Percentiles rank a stretch among this genome's conserved stretches.
phyloP scores from a whole-genome alignment of 2,113 vertebrate genomes.

The Rhynchomys soricoides region DNA sequence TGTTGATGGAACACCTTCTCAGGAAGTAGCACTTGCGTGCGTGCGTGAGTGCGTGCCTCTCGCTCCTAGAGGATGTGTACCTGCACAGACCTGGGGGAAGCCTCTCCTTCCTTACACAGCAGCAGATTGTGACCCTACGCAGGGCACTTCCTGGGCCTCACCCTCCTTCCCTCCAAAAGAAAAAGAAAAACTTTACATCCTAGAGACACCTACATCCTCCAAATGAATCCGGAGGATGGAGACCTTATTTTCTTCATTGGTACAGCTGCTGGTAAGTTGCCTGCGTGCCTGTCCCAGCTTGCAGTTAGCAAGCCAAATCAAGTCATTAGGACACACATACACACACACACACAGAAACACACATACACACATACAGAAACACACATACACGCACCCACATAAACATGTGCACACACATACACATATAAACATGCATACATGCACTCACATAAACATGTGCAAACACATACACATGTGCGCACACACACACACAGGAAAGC shows the following conservation, averaged over 20 bases:
- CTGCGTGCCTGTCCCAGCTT: background rate
- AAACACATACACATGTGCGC: background rate
- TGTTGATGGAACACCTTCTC: conserved; percentile 49
- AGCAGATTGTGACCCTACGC: conserved; percentile 13
- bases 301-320: background rate
- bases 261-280: background rate
- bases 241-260: background rate
- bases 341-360: background rate
- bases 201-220: background rate
- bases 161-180: background rate
- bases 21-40: background rate
- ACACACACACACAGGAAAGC: background rate
- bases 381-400: background rate
- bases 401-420: background rate
- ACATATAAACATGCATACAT: background rate
- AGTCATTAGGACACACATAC: background rate
- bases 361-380: background rate
- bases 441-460: background rate
- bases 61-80: background rate
- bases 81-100: accelerated
- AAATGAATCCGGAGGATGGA: background rate
- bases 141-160: conserved; percentile 15
- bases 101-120: background rate
- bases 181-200: too few species aligned
- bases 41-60: too few species aligned